Conservation (phyloP, 2,888 invertebrate species). For the Apodemia duryi region DNA sequence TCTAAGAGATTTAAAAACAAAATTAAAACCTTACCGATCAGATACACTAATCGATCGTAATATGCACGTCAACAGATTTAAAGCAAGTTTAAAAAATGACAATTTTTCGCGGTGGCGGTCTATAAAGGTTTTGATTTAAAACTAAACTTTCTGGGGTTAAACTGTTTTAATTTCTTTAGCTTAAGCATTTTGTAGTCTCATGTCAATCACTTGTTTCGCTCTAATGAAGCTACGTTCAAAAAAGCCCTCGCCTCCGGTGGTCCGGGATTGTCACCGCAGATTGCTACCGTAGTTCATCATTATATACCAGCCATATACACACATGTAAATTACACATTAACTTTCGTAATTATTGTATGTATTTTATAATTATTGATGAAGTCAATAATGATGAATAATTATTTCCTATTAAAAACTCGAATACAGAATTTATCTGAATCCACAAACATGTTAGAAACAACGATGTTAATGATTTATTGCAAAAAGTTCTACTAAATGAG, state of each 20-base stretch:
- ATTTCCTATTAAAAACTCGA: too few species aligned
- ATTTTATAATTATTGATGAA: background rate
- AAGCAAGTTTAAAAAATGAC: too few species aligned
- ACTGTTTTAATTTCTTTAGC: conserved; percentile 22
- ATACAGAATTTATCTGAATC: background rate
- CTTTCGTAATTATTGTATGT: background rate
- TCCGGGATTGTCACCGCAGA: conserved; percentile 39
- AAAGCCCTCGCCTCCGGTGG: conserved; percentile 66
- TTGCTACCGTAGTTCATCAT: conserved; percentile 27
- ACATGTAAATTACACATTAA: conserved; percentile 23
- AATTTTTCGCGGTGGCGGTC: too few species aligned
- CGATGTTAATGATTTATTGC: background rate
- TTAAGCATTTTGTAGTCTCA: conserved; percentile 38
- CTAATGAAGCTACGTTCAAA: conserved; percentile 62
- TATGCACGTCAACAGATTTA: too few species aligned
- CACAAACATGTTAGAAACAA: background rate
- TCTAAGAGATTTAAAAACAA: too few species aligned
- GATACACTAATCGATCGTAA: too few species aligned
- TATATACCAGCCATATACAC: conserved; percentile 28
- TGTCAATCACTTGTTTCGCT: conserved; percentile 52
- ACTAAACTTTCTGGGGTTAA: conserved; percentile 19
- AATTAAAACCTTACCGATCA: too few species aligned
- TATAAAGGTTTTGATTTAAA: background rate
- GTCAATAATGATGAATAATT: too few species aligned
- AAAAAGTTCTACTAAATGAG: conserved; percentile 32